Base-by-base conservation (phyloP, 2,797 vertebrate species). In the Rhodeus uyekii region DNA sequence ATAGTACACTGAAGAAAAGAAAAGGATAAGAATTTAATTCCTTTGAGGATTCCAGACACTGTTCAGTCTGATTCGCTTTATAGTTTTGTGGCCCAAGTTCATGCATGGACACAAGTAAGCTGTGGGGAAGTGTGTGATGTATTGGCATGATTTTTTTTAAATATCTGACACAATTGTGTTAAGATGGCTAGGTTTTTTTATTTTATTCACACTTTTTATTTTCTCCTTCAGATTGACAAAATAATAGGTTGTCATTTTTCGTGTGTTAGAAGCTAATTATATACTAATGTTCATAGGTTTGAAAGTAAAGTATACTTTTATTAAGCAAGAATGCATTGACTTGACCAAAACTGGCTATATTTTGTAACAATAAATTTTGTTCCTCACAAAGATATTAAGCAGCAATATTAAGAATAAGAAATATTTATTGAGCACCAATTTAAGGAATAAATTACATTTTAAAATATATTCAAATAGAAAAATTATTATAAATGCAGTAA, bases 31-130 rank as follows among this genome's bases (percentile, higher is more conserved):
- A 80, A 64, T 74, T 14, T 22, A 73, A 48, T 63, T 14, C 53
- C 67, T 27, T 29, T 14, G 64, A 58, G 65, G 55, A 64, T 65
- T 65, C 27, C 39, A 63, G 68, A 18, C 42, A 27, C 39, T 22
- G 42, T 14, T 48, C 58, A 38, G 27, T 80, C 50, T 58, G 50
- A 71, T 78, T 68, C 18, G 5, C 46, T 53, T 53, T 12, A 72
- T 80, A 36, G 58, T 73, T 64, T 65, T 64, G 24, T 53, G 60
- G 44, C 53, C 5, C 22, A 74, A 36, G 71, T 81, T 74, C 19
- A 36, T 67, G 34, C 34, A 44, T 50, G 44, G 16, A 39, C 68
- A 42, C 39, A 48, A 36, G 39, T 73, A 55, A 36, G 27, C 12
- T 48, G 18, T 64, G 58, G 27, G 55, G 46, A 16, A 19, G 24